Evolutionary conservation across 2,113 vertebrate genomes (phyloP).

Genomic region (Aspiorhynchus laticeps): DNA sequence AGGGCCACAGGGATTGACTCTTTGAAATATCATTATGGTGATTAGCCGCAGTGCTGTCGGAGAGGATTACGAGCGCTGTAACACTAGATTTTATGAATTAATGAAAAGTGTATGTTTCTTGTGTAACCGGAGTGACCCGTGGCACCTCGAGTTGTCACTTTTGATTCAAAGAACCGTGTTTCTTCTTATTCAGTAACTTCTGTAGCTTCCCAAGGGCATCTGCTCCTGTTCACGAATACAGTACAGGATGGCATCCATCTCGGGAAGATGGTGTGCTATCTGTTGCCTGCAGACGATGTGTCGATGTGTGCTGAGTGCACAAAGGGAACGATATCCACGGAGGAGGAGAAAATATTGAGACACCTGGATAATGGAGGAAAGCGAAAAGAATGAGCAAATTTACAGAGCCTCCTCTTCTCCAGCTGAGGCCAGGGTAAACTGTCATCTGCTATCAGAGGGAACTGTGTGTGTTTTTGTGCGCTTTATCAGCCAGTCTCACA

Average conservation of each 20-base stretch:
- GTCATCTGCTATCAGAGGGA: slow-evolving; percentile 19
- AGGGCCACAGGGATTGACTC: slow-evolving; percentile 13
- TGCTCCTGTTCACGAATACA: not conserved
- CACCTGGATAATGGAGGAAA: slow-evolving; percentile 37
- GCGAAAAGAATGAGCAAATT: slow-evolving; percentile 35
- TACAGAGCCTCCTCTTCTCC: slow-evolving; percentile 17
- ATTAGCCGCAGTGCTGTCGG: not conserved
- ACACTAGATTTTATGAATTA: not conserved
- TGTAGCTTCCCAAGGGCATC: slow-evolving; percentile 1
- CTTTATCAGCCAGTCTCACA: slow-evolving; percentile 52
- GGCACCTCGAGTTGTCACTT: not conserved
- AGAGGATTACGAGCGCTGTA: not conserved
- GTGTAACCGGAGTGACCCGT: not conserved
- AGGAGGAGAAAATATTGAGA: slow-evolving; percentile 22
- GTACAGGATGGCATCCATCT: not conserved
- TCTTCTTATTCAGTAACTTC: not conserved
- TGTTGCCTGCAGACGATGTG: not conserved
- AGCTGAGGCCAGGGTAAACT: slow-evolving; percentile 24
- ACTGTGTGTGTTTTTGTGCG: not conserved
- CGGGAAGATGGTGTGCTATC: not conserved
- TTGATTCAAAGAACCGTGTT: not conserved
- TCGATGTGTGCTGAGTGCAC: not conserved
- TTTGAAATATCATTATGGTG: slow-evolving; percentile 41
- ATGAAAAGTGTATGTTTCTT: slow-evolving; percentile 9
- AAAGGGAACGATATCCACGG: not conserved